These are phyloP conservation scores for Phenganax marumi DNA, from an alignment of 92 coral and sea anemone genomes.

Conservation along the genomic window DNA sequence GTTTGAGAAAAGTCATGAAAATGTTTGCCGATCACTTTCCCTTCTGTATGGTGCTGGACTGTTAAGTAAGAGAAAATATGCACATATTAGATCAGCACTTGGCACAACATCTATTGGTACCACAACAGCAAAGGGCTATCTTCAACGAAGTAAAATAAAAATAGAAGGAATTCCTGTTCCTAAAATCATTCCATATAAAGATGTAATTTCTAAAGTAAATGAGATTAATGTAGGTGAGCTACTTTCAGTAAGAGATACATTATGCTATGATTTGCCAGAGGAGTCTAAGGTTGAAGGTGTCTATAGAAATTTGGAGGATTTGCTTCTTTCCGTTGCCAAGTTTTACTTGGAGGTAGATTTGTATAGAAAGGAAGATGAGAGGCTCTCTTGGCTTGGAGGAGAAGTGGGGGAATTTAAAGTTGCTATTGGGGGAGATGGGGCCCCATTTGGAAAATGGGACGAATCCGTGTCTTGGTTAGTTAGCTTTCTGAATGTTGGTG, in stretches of 20 bases:
- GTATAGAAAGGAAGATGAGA: slow-evolving; percentile 42
- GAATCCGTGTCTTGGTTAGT: slow-evolving; percentile 57
- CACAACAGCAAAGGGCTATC: neutral
- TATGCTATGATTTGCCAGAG: slow-evolving; percentile 54
- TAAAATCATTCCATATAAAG: slow-evolving; percentile 56
- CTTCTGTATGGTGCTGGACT: neutral
- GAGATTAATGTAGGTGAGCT: slow-evolving; percentile 56
- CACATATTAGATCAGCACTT: neutral
- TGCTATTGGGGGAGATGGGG: too few species aligned
- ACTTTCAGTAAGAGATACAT: slow-evolving; percentile 51
- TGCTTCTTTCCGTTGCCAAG: slow-evolving; percentile 30
- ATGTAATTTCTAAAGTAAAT: slow-evolving; percentile 44
- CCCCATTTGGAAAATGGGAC: slow-evolving; percentile 51
- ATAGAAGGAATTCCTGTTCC: slow-evolving; percentile 51
- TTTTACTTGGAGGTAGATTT: slow-evolving; percentile 49
- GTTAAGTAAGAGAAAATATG: slow-evolving; percentile 1
- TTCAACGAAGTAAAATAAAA: neutral
- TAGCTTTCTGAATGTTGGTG: slow-evolving; percentile 59
- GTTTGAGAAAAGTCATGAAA: neutral
- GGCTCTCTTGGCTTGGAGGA: slow-evolving; percentile 2
- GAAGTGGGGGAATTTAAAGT: neutral
- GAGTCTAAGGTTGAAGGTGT: slow-evolving; percentile 56
- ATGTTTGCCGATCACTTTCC: neutral
- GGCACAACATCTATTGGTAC: slow-evolving; percentile 1
- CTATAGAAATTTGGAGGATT: slow-evolving; percentile 53